These are phyloP conservation scores for Hydropotes inermis DNA, from an alignment of 2,113 vertebrate species.

Conservation along the genomic window DNA sequence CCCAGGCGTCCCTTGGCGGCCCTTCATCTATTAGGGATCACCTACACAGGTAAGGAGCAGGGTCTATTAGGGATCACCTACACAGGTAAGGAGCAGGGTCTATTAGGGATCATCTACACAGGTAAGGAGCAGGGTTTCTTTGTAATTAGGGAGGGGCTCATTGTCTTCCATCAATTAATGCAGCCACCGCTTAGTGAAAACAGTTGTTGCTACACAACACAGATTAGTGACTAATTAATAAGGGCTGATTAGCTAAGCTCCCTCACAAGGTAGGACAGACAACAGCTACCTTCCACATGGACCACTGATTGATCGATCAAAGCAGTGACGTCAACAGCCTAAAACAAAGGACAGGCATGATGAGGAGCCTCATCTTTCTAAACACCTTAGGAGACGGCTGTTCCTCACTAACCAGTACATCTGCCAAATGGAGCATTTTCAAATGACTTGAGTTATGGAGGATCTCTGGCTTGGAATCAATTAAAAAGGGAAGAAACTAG, in stretches of 20 bases:
- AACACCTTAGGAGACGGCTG: background rate
- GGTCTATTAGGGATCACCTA: constrained; percentile 74
- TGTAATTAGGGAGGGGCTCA: constrained; percentile 81
- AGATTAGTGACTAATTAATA: constrained; percentile 83
- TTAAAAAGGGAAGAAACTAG: background rate
- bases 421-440: background rate
- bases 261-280: constrained; percentile 61
- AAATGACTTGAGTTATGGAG: background rate
- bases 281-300: background rate
- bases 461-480: background rate
- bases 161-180: constrained; percentile 80
- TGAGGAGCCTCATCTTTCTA: background rate
- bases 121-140: constrained; percentile 72
- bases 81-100: constrained; percentile 72
- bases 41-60: constrained; percentile 71
- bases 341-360: background rate
- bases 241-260: constrained; percentile 79
- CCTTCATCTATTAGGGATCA: constrained; percentile 77
- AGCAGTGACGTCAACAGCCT: background rate
- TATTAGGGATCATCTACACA: constrained; percentile 73
- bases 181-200: constrained; percentile 80
- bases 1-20: constrained; percentile 73
- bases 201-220: constrained; percentile 78
- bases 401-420: background rate
- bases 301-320: background rate